These are phyloP conservation scores for Platorchestia sp. DNA, from an alignment of 1,140 invertebrate species.

Conservation along the genomic window DNA sequence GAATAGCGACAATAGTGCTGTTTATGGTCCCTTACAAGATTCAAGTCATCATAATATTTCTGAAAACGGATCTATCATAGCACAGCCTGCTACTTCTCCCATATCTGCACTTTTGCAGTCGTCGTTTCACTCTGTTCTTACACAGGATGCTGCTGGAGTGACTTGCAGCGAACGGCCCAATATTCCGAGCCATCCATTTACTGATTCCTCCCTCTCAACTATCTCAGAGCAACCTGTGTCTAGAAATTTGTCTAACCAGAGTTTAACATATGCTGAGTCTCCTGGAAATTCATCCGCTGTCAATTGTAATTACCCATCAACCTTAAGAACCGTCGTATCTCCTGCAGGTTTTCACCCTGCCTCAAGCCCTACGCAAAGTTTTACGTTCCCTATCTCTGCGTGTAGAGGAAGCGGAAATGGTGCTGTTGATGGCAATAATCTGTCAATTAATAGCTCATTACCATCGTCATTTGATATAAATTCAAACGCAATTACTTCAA, in stretches of 20 bases:
- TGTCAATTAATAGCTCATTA: neutral
- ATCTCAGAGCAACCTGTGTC: neutral
- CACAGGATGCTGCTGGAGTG: conserved; percentile 20
- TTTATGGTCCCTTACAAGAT: conserved; percentile 25
- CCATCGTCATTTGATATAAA: neutral
- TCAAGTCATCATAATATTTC: neutral
- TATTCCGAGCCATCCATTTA: neutral
- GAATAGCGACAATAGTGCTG: conserved; percentile 39
- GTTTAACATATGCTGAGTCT: neutral
- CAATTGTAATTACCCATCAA: neutral
- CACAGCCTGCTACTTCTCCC: conserved; percentile 27
- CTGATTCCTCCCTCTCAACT: neutral
- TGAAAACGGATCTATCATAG: conserved; percentile 2
- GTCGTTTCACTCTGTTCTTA: neutral
- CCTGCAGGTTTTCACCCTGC: conserved; percentile 43
- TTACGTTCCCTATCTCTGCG: conserved; percentile 29
- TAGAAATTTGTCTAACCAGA: neutral
- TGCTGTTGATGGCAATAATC: neutral
- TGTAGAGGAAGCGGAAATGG: neutral
- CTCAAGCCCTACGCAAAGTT: conserved; percentile 36
- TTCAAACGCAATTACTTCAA: neutral
- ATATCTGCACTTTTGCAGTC: conserved; percentile 27
- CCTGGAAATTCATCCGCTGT: neutral
- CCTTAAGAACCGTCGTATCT: conserved; percentile 2
- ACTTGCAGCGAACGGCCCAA: neutral